These are phyloP conservation scores for Myotis vivesi DNA, from an alignment of 2,797 vertebrate genomes.

Conservation along the genomic window DNA sequence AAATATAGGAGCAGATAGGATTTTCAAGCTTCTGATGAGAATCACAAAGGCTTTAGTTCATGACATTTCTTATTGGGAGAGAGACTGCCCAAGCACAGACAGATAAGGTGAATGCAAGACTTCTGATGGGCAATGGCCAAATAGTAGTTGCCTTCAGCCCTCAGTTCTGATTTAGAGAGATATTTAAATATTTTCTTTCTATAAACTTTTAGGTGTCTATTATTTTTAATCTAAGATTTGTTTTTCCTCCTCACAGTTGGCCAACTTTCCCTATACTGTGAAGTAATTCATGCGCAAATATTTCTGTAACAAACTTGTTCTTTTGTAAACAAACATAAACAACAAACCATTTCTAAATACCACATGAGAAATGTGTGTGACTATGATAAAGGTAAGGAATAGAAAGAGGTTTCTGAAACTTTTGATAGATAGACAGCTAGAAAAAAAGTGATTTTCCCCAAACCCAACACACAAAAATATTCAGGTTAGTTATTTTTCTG, in stretches of 20 bases:
- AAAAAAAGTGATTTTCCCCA: background rate
- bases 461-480: background rate
- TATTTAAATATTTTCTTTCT: conserved; percentile 32
- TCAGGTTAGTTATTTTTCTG: background rate
- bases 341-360: background rate
- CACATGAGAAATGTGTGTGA: background rate
- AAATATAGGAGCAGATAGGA: background rate
- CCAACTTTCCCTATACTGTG: conserved; percentile 26
- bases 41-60: background rate
- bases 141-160: background rate
- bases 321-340: background rate
- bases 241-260: conserved; percentile 20
- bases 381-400: background rate
- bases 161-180: conserved; percentile 19
- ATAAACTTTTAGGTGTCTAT: background rate
- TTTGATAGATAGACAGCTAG: background rate
- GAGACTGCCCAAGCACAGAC: background rate
- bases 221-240: conserved; percentile 47
- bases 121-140: background rate
- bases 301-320: conserved; percentile 34
- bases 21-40: conserved; percentile 26
- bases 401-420: background rate
- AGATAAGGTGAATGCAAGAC: background rate
- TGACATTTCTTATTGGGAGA: background rate
- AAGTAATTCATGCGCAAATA: conserved; percentile 57